Conservation (phyloP, 2,888 invertebrate species). For the Clepsis dumicolana region DNA sequence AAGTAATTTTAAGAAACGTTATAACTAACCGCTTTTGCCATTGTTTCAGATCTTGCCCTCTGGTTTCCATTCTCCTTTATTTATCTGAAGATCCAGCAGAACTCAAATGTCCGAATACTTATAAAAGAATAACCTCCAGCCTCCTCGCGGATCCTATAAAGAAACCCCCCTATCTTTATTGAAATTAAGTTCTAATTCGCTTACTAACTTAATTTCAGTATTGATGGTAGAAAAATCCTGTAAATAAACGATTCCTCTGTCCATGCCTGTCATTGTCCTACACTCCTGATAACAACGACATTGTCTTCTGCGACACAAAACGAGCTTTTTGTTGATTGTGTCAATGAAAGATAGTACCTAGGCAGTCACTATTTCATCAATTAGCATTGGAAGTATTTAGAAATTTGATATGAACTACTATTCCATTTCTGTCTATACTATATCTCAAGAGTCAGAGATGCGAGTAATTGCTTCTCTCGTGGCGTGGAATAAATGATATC, state of each 20-base stretch:
- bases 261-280: background rate
- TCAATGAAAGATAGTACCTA: no score
- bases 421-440: no score
- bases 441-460: no score
- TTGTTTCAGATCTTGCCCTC: conserved; percentile 10
- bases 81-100: conserved; percentile 1
- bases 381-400: no score
- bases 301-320: background rate
- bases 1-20: background rate
- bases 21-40: background rate
- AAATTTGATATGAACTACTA: no score
- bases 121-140: background rate
- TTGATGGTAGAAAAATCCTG: background rate
- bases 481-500: no score
- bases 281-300: background rate
- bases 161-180: background rate
- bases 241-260: background rate
- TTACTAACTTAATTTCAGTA: background rate
- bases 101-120: background rate
- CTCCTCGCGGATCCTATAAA: no score
- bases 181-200: background rate
- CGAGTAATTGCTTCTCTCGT: no score
- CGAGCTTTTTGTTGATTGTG: no score
- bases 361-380: no score
- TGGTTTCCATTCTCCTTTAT: background rate